Conservation (phyloP, 2,888 invertebrate species). For the Drosophila atripex region DNA sequence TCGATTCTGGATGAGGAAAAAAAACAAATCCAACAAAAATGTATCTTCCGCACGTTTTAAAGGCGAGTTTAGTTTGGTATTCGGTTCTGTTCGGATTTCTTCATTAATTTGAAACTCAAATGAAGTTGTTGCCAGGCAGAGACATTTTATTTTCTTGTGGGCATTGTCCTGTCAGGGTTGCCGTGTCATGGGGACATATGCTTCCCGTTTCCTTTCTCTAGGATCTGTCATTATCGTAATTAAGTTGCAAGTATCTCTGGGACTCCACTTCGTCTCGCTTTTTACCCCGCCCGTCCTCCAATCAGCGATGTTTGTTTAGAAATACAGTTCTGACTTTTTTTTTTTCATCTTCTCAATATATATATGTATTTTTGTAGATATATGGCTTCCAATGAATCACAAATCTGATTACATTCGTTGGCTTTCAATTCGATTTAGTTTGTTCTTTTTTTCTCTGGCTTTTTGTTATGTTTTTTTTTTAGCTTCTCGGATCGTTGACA, state of each 20-base stretch:
- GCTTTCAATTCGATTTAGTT: constrained; percentile 62
- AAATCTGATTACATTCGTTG: constrained; percentile 78
- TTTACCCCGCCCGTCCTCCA: constrained; percentile 24
- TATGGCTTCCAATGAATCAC: constrained; percentile 45
- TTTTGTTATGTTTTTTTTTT: constrained; percentile 25
- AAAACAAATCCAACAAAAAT: constrained; percentile 5
- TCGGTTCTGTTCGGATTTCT: constrained; percentile 3
- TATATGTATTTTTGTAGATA: constrained; percentile 17
- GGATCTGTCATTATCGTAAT: constrained; percentile 34
- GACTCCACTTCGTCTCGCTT: constrained; percentile 22
- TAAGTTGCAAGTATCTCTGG: constrained; percentile 39
- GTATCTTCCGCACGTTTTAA: constrained; percentile 37
- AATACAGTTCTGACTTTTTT: constrained; percentile 20
- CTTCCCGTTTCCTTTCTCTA: constrained; percentile 7
- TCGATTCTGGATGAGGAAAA: constrained; percentile 14
- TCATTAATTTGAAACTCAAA: constrained; percentile 32
- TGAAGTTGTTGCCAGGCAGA: constrained; percentile 24
- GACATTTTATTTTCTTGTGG: constrained; percentile 25
- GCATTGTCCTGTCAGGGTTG: constrained; percentile 44
- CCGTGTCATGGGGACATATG: constrained; percentile 44
- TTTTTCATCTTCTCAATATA: too few relatives aligned
- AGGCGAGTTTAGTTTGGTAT: constrained; percentile 25
- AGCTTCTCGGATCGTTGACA: constrained; percentile 62
- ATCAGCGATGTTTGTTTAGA: constrained; percentile 32
- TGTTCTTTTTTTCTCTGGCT: constrained; percentile 29